phyloP scores from a whole-genome alignment of 2,888 invertebrate genomes.

The Trichopoda pennipes region DNA sequence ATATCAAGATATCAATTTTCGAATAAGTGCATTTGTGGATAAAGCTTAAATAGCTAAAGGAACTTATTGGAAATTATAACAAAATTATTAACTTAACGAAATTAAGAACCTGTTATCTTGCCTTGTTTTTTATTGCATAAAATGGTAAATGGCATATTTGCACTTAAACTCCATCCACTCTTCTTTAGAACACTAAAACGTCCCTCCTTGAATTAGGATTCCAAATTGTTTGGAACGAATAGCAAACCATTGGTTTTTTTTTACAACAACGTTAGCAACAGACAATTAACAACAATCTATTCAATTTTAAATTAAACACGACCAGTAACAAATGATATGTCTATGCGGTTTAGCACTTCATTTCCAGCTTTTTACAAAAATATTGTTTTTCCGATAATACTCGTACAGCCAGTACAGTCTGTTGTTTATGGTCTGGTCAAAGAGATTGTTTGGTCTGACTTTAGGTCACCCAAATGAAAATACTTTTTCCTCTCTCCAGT shows the following conservation, averaged over 20 bases:
- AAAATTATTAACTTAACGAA: too few relatives aligned
- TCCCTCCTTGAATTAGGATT: conserved; percentile 1
- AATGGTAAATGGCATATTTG: too few relatives aligned
- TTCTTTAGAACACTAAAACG: background rate
- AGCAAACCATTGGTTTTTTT: conserved; percentile 27
- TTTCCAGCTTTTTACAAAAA: background rate
- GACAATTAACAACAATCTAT: conserved; percentile 29
- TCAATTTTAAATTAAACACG: conserved; percentile 30
- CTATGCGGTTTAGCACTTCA: conserved; percentile 52
- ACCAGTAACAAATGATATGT: conserved; percentile 42
- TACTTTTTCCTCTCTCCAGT: background rate
- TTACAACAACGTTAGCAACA: background rate
- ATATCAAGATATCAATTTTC: too few relatives aligned
- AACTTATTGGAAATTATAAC: too few relatives aligned
- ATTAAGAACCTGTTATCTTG: too few relatives aligned
- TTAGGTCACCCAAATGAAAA: conserved; percentile 48
- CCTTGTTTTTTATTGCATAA: too few relatives aligned
- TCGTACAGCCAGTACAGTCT: conserved; percentile 26
- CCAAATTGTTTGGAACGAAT: conserved; percentile 16
- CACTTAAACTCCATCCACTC: too few relatives aligned
- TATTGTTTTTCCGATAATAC: background rate
- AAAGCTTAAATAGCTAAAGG: too few relatives aligned
- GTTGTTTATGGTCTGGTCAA: conserved; percentile 63
- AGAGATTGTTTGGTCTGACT: conserved; percentile 62
- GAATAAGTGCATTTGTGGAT: too few relatives aligned